Percentiles rank a stretch among this genome's conserved stretches.
Conservation (phyloP, 2,113 vertebrate genomes). For the Puma concolor region DNA sequence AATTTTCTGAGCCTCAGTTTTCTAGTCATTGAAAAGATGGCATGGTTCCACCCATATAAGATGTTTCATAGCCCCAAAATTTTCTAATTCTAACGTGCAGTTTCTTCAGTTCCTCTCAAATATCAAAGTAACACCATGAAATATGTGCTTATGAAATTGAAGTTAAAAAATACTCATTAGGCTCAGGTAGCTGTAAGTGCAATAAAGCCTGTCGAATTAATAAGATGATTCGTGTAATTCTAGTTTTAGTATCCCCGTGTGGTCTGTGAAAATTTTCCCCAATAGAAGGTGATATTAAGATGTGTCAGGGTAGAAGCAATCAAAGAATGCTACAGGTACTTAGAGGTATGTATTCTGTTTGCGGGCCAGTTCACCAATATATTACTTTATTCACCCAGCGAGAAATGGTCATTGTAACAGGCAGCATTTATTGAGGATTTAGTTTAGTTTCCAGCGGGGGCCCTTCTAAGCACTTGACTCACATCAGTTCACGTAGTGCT, state of each 20-base stretch:
- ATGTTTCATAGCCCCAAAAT: background rate
- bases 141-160: conserved; percentile 8
- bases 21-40: background rate
- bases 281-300: background rate
- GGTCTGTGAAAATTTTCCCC: background rate
- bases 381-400: background rate
- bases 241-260: background rate
- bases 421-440: background rate
- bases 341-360: background rate
- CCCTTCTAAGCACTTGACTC: background rate
- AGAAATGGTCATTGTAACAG: background rate
- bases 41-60: background rate
- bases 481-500: background rate
- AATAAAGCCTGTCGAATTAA: background rate
- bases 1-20: background rate
- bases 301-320: background rate
- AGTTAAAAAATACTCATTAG: background rate
- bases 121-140: background rate
- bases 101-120: background rate
- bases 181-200: background rate
- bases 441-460: background rate
- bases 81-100: background rate
- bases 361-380: background rate
- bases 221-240: background rate
- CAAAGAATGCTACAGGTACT: background rate